A percentile compares a stretch with the other conserved stretches of the same genome.
Evolutionary conservation across 2,113 vertebrate genomes (phyloP).

Genomic region (Labrus mixtus): DNA sequence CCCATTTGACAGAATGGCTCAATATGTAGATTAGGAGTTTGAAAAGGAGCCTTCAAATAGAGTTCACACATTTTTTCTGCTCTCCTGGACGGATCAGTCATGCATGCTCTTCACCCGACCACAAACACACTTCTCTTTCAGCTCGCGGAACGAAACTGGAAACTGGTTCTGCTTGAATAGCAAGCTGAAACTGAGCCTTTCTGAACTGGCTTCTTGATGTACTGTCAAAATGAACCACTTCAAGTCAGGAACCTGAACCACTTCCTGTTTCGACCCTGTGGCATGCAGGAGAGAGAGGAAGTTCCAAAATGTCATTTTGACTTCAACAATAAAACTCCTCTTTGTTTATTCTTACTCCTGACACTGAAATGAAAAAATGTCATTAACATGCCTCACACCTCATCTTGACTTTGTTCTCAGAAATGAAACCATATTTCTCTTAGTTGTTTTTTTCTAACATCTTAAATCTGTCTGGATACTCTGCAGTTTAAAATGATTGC

Average conservation of each 20-base stretch:
- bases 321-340: too few species aligned
- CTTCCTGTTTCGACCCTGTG: neutral
- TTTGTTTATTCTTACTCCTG: too few species aligned
- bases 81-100: conserved; percentile 5
- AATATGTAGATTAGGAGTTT: conserved; percentile 19
- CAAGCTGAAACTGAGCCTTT: neutral
- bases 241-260: neutral
- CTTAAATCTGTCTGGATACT: too few species aligned
- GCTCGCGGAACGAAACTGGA: neutral
- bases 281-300: neutral
- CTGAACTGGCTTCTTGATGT: too few species aligned
- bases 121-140: conserved; percentile 9
- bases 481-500: too few species aligned
- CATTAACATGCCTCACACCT: too few species aligned
- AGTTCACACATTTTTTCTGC: conserved; percentile 16
- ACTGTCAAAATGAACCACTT: neutral
- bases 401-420: too few species aligned
- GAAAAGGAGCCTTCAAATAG: conserved; percentile 27
- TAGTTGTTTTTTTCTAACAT: too few species aligned
- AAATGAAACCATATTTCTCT: too few species aligned
- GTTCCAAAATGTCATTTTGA: too few species aligned
- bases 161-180: neutral
- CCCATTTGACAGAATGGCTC: neutral
- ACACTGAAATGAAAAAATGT: too few species aligned
- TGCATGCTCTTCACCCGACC: neutral